A percentile compares a stretch with the other conserved stretches of the same genome.
phyloP scores from a whole-genome alignment of 2,113 vertebrate genomes.

The Heterochromis multidens region DNA sequence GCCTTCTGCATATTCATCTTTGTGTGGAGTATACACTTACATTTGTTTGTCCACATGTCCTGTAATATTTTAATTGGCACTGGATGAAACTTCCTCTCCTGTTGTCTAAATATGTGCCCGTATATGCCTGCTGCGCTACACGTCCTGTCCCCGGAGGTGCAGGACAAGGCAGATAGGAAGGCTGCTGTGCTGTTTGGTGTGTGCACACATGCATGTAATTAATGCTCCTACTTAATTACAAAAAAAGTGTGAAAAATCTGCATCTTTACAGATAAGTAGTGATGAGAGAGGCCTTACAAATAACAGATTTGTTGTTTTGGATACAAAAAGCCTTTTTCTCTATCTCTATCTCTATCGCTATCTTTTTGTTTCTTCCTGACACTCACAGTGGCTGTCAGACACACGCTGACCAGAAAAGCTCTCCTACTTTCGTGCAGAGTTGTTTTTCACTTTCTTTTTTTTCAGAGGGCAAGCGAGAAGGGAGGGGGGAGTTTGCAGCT shows the following conservation, averaged over 20 bases:
- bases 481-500: constrained; percentile 67
- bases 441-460: constrained; percentile 51
- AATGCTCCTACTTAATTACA: not conserved
- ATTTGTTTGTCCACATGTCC: constrained; percentile 16
- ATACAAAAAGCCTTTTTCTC: not conserved
- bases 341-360: no score
- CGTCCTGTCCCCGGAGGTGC: constrained; percentile 25
- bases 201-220: not conserved
- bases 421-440: not conserved
- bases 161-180: constrained; percentile 42
- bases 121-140: constrained; percentile 16
- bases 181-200: constrained; percentile 7
- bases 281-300: not conserved
- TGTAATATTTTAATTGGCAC: constrained; percentile 32
- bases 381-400: not conserved
- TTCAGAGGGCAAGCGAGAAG: constrained; percentile 21
- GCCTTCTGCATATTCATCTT: not conserved
- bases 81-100: constrained; percentile 1
- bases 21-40: not conserved
- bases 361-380: not conserved
- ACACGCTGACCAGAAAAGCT: not conserved
- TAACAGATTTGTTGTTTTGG: not conserved
- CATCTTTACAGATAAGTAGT: not conserved
- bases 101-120: constrained; percentile 13
- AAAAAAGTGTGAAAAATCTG: not conserved